Percentiles rank a stretch among this genome's conserved stretches.
Conservation (phyloP, 2,888 invertebrate genomes). For the Myathropa florea region DNA sequence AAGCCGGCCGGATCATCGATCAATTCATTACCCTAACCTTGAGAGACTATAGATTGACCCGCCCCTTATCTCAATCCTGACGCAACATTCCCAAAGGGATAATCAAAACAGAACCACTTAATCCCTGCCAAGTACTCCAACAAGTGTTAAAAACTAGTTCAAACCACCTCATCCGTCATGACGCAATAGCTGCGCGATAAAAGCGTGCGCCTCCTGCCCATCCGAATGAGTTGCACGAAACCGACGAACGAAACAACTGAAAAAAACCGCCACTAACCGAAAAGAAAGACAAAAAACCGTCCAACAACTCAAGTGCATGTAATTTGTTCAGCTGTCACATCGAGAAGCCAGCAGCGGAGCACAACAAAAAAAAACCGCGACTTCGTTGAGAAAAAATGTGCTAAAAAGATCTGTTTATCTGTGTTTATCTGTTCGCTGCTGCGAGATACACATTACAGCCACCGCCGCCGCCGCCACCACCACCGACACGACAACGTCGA, state of each 20-base stretch:
- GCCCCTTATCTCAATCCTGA: no score
- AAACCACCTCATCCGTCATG: slow-evolving; percentile 4
- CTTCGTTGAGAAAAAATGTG: slow-evolving; percentile 47
- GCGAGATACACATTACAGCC: slow-evolving; percentile 55
- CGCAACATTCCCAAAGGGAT: neutral
- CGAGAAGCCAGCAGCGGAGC: slow-evolving; percentile 12
- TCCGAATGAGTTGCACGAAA: neutral
- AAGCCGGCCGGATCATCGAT: no score
- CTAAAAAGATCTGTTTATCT: slow-evolving; percentile 67
- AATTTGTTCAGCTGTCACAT: slow-evolving; percentile 66
- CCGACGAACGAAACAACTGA: neutral
- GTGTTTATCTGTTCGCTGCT: slow-evolving; percentile 56
- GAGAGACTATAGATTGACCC: no score
- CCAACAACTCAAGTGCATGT: slow-evolving; percentile 53
- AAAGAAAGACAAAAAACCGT: slow-evolving; percentile 22
- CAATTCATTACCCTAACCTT: no score
- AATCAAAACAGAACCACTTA: neutral
- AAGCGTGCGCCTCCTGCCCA: neutral
- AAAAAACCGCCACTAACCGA: slow-evolving; percentile 41
- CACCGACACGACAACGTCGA: slow-evolving; percentile 28
- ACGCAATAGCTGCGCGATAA: neutral
- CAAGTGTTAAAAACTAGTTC: neutral
- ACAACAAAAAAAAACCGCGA: slow-evolving; percentile 35
- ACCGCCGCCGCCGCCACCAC: neutral
- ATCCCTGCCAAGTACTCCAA: neutral